Conservation (phyloP, 1,140 invertebrate species). For the Chlorops oryzae region DNA sequence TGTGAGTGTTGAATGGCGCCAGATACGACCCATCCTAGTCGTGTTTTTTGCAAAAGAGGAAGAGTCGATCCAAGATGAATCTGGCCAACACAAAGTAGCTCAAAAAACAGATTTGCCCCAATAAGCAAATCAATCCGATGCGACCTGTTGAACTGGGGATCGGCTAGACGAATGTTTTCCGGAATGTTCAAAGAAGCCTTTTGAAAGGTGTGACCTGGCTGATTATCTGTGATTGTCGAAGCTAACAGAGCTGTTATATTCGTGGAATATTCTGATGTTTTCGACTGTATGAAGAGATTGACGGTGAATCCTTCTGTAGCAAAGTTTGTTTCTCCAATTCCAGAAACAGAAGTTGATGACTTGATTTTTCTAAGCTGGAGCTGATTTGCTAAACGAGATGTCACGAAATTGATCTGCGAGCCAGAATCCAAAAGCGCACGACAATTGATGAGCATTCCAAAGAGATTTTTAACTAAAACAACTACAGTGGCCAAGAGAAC, state of each 20-base stretch:
- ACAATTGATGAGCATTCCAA: slow-evolving; percentile 1
- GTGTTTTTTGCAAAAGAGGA: no score
- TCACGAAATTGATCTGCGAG: slow-evolving; percentile 12
- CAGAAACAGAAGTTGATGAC: neutral
- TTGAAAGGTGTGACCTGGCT: neutral
- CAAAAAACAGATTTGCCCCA: no score
- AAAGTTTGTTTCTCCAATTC: slow-evolving; percentile 3
- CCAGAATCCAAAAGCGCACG: slow-evolving; percentile 9
- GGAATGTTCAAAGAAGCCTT: no score
- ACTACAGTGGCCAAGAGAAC: slow-evolving; percentile 10
- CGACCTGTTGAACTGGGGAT: no score
- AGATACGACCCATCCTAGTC: no score
- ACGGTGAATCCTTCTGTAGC: neutral
- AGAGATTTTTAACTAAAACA: slow-evolving; percentile 3
- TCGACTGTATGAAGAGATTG: neutral
- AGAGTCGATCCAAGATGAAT: no score
- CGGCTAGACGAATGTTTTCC: no score
- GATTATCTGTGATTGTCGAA: neutral
- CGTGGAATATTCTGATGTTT: slow-evolving; percentile 13
- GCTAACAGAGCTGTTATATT: neutral
- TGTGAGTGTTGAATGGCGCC: no score
- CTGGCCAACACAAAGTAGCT: no score
- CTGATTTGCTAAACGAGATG: neutral
- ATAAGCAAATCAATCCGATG: no score
- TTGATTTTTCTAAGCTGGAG: slow-evolving; percentile 4